Base-by-base conservation (phyloP, 2,888 invertebrate genomes). In the Gasteruption jaculator region DNA sequence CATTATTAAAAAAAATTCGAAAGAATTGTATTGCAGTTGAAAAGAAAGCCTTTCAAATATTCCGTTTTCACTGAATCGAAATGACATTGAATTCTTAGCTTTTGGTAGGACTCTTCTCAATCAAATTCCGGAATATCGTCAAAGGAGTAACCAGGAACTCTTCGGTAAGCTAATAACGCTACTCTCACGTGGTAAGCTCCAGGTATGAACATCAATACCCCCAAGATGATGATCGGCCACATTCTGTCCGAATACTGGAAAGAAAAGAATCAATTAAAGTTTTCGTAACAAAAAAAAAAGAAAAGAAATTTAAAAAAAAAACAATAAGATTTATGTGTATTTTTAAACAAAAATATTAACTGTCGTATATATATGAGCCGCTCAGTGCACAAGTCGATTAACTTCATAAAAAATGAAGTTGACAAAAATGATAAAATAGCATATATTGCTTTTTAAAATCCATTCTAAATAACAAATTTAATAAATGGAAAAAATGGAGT, bases 71-170 rank as follows among this genome's bases (percentile, higher is more conserved):
- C 7, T 29, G 34, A n/a, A 27, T 22, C 32, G 39, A 4, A 21
- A 21, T 22, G 27, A 15, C 41, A 48, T 45, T 24, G 41, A 45
- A 38, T 44, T 32, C 21, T 21, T 7, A 40, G 34, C 24, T 5
- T 38, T 11, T 11, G 12, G n/a, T n/a, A 20, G 15, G 25, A 19
- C 26, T n/a, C n/a, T n/a, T n/a, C n/a, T 71, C 68, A 84, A 59
- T 90, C 87, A 74, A 88, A 88, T 63, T 90, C 89, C 27, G 91
- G 91, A 71, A 91, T 91, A 71, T 92, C 91, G 59, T 86, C 83
- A 69, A 85, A 91, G 32, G 87, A 87, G 68, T 85, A 92, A 1
- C 91, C 91, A 37, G 85, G 84, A 61, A 86, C 85, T 61, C 87
- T 82, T 55, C 84, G 82, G 68, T 83, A 90, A 0, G 92, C 92